Percentiles rank a stretch among this genome's conserved stretches.
These are phyloP conservation scores for Cerceris rybyensis DNA, from an alignment of 2,888 invertebrate genomes.

Conservation along the genomic window DNA sequence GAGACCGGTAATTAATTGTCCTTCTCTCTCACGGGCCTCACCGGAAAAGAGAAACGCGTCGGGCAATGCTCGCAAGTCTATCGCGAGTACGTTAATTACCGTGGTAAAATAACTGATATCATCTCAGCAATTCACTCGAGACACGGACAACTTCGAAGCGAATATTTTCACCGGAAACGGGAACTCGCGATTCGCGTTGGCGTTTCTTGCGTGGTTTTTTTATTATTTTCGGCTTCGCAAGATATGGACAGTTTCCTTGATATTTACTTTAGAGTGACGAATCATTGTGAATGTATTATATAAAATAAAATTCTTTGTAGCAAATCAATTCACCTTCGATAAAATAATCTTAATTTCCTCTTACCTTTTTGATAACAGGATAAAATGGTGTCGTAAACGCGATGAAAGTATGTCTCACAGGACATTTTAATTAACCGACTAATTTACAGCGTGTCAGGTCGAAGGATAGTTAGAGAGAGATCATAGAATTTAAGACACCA, in stretches of 20 bases:
- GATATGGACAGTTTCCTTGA: no score
- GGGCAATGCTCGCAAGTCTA: conserved; percentile 21
- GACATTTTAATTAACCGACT: conserved; percentile 25
- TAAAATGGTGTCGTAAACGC: not conserved
- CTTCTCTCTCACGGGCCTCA: conserved; percentile 31
- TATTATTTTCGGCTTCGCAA: no score
- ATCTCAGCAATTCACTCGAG: conserved; percentile 59
- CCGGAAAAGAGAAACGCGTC: conserved; percentile 46
- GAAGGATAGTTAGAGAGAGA: conserved; percentile 10
- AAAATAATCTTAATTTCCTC: no score
- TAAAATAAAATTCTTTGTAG: no score
- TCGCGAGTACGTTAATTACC: conserved; percentile 70
- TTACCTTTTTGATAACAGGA: no score
- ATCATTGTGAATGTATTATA: no score
- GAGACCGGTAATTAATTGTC: conserved; percentile 51
- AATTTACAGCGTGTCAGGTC: conserved; percentile 7
- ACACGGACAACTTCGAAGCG: conserved; percentile 36
- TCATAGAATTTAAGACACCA: conserved; percentile 29
- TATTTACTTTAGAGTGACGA: no score
- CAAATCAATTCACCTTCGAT: no score
- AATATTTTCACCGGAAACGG: conserved; percentile 64
- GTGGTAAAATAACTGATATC: conserved; percentile 76
- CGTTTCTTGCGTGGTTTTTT: conserved; percentile 1
- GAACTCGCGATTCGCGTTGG: not conserved
- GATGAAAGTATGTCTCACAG: not conserved